phyloP scores from a whole-genome alignment of 1,140 invertebrate genomes.

The Hypothenemus hampei region DNA sequence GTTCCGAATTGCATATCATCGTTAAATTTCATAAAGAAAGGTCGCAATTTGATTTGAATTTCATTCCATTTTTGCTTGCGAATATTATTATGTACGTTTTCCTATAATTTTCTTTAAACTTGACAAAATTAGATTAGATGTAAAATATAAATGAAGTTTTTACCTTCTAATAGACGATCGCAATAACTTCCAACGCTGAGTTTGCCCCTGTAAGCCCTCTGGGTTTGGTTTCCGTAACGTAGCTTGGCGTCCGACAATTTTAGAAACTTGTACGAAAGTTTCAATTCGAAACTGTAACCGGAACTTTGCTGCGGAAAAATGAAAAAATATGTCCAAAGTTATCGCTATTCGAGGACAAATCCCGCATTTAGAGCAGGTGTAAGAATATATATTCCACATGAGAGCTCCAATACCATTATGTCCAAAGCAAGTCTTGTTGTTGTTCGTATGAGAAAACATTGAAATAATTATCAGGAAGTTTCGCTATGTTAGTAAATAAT shows the following conservation, averaged over 20 bases:
- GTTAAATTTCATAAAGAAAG: not conserved
- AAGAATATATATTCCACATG: too few species aligned
- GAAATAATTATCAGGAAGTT: too few species aligned
- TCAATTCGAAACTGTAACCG: conserved; percentile 77
- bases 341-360: not conserved
- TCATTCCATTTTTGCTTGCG: too few species aligned
- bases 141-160: conserved; percentile 9
- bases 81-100: too few species aligned
- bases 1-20: not conserved
- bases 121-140: too few species aligned
- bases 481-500: too few species aligned
- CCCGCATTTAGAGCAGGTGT: not conserved
- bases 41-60: too few species aligned
- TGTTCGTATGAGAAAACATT: too few species aligned
- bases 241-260: conserved; percentile 66
- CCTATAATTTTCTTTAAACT: too few species aligned
- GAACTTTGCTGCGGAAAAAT: conserved; percentile 53
- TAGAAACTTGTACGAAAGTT: conserved; percentile 76
- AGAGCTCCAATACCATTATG: too few species aligned
- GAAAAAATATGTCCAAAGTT: conserved; percentile 13
- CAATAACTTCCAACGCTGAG: conserved; percentile 72
- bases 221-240: conserved; percentile 68
- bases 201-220: conserved; percentile 57
- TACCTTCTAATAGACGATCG: conserved; percentile 56
- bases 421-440: too few species aligned